These are phyloP conservation scores for Cardiocondyla obscurior DNA, from an alignment of 1,140 invertebrate genomes.

Conservation along the genomic window DNA sequence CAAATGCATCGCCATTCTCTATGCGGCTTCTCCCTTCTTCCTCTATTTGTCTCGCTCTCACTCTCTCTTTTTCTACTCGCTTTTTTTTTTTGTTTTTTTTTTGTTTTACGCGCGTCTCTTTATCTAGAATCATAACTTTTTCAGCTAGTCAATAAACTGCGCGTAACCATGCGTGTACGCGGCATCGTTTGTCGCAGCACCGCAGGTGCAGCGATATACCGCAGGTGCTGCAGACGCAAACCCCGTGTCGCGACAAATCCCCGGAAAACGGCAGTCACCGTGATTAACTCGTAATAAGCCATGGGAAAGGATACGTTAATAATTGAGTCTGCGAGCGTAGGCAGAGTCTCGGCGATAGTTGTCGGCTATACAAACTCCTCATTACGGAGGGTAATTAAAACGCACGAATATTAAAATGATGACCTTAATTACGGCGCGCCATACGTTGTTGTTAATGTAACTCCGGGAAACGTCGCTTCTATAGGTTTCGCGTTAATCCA, in stretches of 20 bases:
- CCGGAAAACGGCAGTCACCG: conserved; percentile 37
- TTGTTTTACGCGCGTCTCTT: conserved; percentile 51
- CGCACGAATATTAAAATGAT: conserved; percentile 43
- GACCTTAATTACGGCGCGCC: conserved; percentile 39
- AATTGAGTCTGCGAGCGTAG: conserved; percentile 36
- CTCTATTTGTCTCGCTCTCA: not conserved
- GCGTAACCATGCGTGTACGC: conserved; percentile 57
- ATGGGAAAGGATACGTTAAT: conserved; percentile 49
- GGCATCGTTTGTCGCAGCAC: conserved; percentile 8
- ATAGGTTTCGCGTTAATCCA: not conserved
- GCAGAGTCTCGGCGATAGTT: conserved; percentile 29
- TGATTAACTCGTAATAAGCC: conserved; percentile 48
- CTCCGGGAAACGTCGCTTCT: not conserved
- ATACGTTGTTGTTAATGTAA: conserved; percentile 15
- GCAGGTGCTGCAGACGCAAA: conserved; percentile 27
- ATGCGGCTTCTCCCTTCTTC: not conserved
- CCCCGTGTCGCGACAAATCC: conserved; percentile 37
- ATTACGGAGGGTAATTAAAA: conserved; percentile 45
- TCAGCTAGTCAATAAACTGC: conserved; percentile 56
- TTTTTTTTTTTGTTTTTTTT: no score
- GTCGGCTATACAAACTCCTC: conserved; percentile 40
- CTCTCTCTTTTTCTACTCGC: not conserved
- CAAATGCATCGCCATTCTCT: conserved; percentile 57
- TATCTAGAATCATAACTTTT: conserved; percentile 59
- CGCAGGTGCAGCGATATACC: conserved; percentile 51